Base-by-base conservation (phyloP, 2,888 invertebrate genomes). In the Plagiodera versicolora region DNA sequence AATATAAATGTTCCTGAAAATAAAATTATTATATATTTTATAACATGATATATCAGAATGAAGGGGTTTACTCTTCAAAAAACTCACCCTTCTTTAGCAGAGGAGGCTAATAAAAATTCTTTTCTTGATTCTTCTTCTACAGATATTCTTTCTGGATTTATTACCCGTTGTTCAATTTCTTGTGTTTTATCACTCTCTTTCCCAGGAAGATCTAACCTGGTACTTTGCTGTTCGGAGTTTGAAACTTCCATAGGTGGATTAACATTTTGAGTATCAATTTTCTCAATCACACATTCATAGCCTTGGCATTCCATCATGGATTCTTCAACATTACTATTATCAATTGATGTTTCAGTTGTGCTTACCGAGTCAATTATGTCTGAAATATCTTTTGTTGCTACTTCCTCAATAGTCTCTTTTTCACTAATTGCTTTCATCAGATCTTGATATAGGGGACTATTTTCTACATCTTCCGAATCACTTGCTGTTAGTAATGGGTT, bases 81-180 rank as follows among this genome's bases (percentile, higher is more conserved):
- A 72, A 69, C 81, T 81, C 72, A 87, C 86, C 85, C 86, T 75
- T 86, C 86, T 80, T 84, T 87, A 51, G 87, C 85, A 39, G 88
- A 85, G 49, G 89, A 86, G 32, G 90, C 91, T 63, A 92, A 79
- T 19, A 91, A 78, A 78, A 83, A 82, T 60, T 82, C 84, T 55
- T 82, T 81, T 58, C 72, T 65, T 2, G 74, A 71, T 59, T 67
- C 67, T 55, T 73, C 72, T 51, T 70, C 68, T 20, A 59, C 30
- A 49, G 32, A 48, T 46, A 32, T 32, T 8, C 48, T 49, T 47
- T 30, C 32, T n/a, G n/a, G n/a, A n/a, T n/a, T n/a, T n/a, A n/a
- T n/a, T n/a, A n/a, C n/a, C n/a, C n/a, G n/a, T n/a, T n/a, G n/a
- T n/a, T n/a, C n/a, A n/a, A n/a, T n/a, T n/a, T n/a, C n/a, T n/a